Evolutionary conservation across 2,797 vertebrate genomes (phyloP).

Genomic region (Leptatherina wallacei): DNA sequence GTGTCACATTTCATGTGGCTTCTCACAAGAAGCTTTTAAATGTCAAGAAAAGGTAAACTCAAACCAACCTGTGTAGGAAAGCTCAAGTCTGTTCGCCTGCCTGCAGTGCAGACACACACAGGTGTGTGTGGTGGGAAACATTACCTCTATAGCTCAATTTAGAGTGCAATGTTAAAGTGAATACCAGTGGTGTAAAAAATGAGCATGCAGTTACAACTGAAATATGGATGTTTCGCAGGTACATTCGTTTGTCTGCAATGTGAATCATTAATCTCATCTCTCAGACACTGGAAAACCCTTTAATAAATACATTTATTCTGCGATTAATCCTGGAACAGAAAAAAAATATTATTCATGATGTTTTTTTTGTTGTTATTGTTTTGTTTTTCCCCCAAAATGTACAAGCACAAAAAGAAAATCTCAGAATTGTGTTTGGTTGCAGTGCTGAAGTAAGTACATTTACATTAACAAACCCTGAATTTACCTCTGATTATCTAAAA

Average conservation of each 20-base stretch:
- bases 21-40: slow-evolving; percentile 44
- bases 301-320: slow-evolving; percentile 70
- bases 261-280: slow-evolving; percentile 78
- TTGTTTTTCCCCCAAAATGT: slow-evolving; percentile 40
- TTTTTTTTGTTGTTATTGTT: not conserved
- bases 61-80: slow-evolving; percentile 51
- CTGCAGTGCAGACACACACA: slow-evolving; percentile 19
- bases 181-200: slow-evolving; percentile 75
- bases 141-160: slow-evolving; percentile 73
- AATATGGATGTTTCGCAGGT: slow-evolving; percentile 75
- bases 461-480: slow-evolving; percentile 51
- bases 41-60: slow-evolving; percentile 40
- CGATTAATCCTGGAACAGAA: slow-evolving; percentile 68
- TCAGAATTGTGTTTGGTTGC: slow-evolving; percentile 36
- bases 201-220: slow-evolving; percentile 71
- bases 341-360: slow-evolving; percentile 63
- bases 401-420: slow-evolving; percentile 40
- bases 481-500: slow-evolving; percentile 43
- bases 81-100: slow-evolving; percentile 31
- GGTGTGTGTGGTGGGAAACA: slow-evolving; percentile 49
- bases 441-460: slow-evolving; percentile 44
- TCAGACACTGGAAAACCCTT: slow-evolving; percentile 63
- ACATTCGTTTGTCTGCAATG: slow-evolving; percentile 75
- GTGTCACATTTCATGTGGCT: slow-evolving; percentile 35
- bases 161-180: slow-evolving; percentile 71